phyloP scores from a whole-genome alignment of 2,888 invertebrate species.

The Leucoptera coffeella region DNA sequence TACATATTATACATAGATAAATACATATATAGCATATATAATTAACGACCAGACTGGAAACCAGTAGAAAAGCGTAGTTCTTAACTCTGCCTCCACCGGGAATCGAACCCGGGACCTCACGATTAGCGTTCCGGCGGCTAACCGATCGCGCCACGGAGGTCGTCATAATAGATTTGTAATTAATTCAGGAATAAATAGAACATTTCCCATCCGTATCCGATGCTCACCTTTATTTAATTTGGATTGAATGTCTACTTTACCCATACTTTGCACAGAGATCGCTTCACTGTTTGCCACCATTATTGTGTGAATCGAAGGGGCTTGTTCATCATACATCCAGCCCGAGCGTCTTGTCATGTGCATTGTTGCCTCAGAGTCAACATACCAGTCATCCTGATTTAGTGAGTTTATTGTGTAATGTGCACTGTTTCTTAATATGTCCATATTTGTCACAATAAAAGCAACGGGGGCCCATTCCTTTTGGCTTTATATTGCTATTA shows the following conservation, averaged over 20 bases:
- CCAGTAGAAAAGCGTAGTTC: too few species aligned
- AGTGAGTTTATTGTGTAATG: too few species aligned
- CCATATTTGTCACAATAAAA: conserved; percentile 6
- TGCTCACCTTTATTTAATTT: too few species aligned
- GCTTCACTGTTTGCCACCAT: conserved; percentile 3
- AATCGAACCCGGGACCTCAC: too few species aligned
- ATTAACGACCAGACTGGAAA: too few species aligned
- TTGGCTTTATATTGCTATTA: not conserved
- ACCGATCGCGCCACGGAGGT: too few species aligned
- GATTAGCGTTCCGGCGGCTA: too few species aligned
- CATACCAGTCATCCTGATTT: conserved; percentile 5
- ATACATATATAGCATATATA: too few species aligned
- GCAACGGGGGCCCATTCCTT: conserved; percentile 4
- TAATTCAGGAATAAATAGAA: conserved; percentile 8
- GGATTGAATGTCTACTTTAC: conserved; percentile 1
- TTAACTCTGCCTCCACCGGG: too few species aligned
- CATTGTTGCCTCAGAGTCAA: conserved; percentile 10
- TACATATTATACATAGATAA: too few species aligned
- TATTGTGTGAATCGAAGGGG: conserved; percentile 6
- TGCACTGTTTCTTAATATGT: conserved; percentile 2
- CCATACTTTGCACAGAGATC: conserved; percentile 1
- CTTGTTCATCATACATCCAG: conserved; percentile 7
- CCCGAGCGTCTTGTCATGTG: conserved; percentile 8
- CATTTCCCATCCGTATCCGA: conserved; percentile 7
- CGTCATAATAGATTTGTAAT: too few species aligned